Evolutionary conservation across 2,888 invertebrate species (phyloP).

Genomic region (Thera obeliscata): DNA sequence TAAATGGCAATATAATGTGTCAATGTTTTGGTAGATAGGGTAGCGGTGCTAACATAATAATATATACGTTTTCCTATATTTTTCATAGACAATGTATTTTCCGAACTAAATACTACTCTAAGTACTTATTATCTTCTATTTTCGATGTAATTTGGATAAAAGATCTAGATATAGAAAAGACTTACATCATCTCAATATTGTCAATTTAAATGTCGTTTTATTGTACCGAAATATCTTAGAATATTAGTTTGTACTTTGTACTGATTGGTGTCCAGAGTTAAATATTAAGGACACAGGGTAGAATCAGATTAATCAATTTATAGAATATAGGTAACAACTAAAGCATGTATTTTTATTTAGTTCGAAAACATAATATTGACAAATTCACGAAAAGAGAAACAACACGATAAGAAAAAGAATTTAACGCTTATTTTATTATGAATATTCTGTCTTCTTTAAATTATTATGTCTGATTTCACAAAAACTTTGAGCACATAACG

Average conservation of each 20-base stretch:
- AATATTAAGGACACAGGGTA: slow-evolving; percentile 67
- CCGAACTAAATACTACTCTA: slow-evolving; percentile 21
- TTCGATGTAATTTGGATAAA: slow-evolving; percentile 74
- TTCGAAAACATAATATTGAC: too few relatives aligned
- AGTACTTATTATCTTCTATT: slow-evolving; percentile 54
- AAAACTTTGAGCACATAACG: slow-evolving; percentile 11
- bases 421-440: slow-evolving; percentile 7
- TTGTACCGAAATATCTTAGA: slow-evolving; percentile 44
- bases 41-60: slow-evolving; percentile 74
- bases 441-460: too few relatives aligned
- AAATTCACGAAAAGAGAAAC: too few relatives aligned
- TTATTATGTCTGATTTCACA: too few relatives aligned
- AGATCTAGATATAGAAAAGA: slow-evolving; percentile 53
- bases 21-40: slow-evolving; percentile 47
- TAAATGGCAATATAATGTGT: slow-evolving; percentile 29
- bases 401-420: too few relatives aligned
- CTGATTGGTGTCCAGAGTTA: slow-evolving; percentile 54
- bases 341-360: slow-evolving; percentile 2
- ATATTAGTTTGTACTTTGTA: slow-evolving; percentile 27
- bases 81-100: slow-evolving; percentile 72
- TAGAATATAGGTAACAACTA: slow-evolving; percentile 25
- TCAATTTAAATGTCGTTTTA: slow-evolving; percentile 71
- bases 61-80: slow-evolving; percentile 64
- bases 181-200: slow-evolving; percentile 60
- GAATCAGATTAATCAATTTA: slow-evolving; percentile 61